Conservation (phyloP, 2,888 invertebrate genomes). For the Fragum fragum region DNA sequence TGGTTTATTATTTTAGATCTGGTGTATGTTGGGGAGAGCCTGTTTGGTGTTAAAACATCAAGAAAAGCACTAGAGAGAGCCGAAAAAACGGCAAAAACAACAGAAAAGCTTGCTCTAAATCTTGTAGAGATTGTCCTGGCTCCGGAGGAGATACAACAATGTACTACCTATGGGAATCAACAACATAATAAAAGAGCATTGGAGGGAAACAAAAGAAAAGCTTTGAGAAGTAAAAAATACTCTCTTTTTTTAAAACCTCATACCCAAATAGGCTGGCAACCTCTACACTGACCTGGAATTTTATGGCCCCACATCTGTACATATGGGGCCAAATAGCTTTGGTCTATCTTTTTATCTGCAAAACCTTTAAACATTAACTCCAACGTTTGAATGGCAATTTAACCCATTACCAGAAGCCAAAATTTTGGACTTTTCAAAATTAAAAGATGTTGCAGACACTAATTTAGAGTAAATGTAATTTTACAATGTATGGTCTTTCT, state of each 20-base stretch:
- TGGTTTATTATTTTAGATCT: conserved; percentile 9
- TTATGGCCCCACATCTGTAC: background rate
- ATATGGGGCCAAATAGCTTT: background rate
- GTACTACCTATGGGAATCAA: background rate
- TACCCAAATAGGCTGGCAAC: background rate
- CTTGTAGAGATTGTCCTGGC: background rate
- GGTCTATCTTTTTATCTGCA: conserved; percentile 6
- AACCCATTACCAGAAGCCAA: background rate
- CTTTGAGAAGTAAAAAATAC: conserved; percentile 3
- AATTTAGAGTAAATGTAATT: background rate
- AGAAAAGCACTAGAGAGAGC: background rate
- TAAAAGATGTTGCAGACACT: background rate
- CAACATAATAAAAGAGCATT: background rate
- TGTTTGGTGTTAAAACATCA: background rate
- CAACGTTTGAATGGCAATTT: background rate
- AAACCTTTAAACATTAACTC: background rate
- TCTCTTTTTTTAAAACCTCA: background rate
- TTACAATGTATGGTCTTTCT: background rate
- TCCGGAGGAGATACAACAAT: too few relatives aligned
- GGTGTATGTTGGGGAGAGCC: background rate
- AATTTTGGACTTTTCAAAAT: background rate
- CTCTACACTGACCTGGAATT: background rate
- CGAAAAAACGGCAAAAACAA: conserved; percentile 1
- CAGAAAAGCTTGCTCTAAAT: background rate
- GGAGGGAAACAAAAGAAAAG: conserved; percentile 1